Evolutionary conservation across 2,888 invertebrate species (phyloP).

Genomic region (Nineta flava): DNA sequence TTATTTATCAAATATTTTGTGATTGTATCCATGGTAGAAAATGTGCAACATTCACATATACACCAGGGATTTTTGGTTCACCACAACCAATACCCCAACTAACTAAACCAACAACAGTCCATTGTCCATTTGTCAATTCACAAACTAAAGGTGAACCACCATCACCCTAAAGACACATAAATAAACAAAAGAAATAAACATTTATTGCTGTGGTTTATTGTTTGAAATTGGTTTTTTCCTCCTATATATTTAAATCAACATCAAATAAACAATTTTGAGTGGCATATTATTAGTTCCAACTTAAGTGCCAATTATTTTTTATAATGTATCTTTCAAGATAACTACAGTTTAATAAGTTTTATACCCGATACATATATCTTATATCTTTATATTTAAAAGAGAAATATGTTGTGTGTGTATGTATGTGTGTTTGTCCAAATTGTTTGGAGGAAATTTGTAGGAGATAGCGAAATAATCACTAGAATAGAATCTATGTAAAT

Average conservation of each 20-base stretch:
- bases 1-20: neutral
- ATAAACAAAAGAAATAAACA: neutral
- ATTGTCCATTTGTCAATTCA: neutral
- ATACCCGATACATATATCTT: no score
- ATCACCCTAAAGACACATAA: neutral
- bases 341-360: no score
- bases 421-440: no score
- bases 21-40: slow-evolving; percentile 2
- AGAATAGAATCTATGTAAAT: no score
- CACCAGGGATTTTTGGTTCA: slow-evolving; percentile 1
- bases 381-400: no score
- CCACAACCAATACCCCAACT: slow-evolving; percentile 4
- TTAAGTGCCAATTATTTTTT: no score
- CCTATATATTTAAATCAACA: no score
- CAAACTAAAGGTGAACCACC: slow-evolving; percentile 5
- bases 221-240: neutral
- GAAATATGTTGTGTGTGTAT: no score
- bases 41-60: slow-evolving; percentile 3
- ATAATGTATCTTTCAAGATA: no score
- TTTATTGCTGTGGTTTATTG: neutral
- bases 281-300: neutral
- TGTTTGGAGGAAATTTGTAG: no score
- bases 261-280: neutral
- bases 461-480: no score
- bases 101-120: slow-evolving; percentile 4